Base-by-base conservation (phyloP, 2,113 vertebrate genomes). In the Cebidichthys violaceus region DNA sequence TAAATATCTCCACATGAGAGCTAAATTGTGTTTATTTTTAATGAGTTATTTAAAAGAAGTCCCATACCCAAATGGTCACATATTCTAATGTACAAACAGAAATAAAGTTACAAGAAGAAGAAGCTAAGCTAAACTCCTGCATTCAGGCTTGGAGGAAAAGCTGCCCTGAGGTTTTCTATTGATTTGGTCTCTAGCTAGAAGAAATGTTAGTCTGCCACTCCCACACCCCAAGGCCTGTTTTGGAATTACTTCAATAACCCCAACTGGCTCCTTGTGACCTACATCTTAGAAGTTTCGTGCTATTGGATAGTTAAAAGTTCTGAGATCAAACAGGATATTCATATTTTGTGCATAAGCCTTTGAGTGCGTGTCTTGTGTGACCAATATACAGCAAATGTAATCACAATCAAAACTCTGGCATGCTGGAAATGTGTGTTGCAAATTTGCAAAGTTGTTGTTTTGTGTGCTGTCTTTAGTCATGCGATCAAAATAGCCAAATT, bases 131-230 rank as follows among this genome's bases (percentile, higher is more conserved):
- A 35, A 24, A 68, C 39, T 59, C 22, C 7, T 5, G 18, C 60
- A 57, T 77, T 77, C 24, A 71, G 20, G 52, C 35, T 62, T 22
- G 1, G n/a, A 76, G 45, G 31, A 70, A 57, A 61, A 69, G 20
- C 68, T 71, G 57, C 64, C n/a, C 70, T 62, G 29, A 69, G 67
- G 68, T 55, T 75, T 79, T 82, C 18, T 72, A 52, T 79, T 11
- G 35, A 77, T 20, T 61, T 20, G 22, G 60, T 77, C 61, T 76
- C 24, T 5, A 70, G 68, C 4, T 33, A 54, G 71, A 60, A 20
- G 59, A 81, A 66, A 54, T 7, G 17, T 75, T 59, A 70, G 57
- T 2, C 24, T 64, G n/a, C 20, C 6, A 35, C n/a, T 72, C 24
- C 29, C 29, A 10, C 50, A 65, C n/a, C 11, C 14, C 24, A 0